Conservation (phyloP, 1,140 invertebrate genomes). For the Thaumetopoea pityocampa region DNA sequence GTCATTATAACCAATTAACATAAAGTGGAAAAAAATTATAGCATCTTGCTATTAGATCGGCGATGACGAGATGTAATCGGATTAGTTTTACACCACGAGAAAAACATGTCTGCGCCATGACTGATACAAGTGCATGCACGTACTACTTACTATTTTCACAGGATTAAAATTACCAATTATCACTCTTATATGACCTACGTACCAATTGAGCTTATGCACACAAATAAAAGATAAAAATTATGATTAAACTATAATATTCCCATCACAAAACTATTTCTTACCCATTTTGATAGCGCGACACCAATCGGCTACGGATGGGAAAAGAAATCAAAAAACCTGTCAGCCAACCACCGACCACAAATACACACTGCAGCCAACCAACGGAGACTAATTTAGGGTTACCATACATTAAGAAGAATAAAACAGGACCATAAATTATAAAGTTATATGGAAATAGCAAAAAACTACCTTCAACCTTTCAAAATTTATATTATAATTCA, state of each 20-base stretch:
- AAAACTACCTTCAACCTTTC: no score
- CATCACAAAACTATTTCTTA: constrained; percentile 64
- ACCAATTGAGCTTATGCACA: constrained; percentile 40
- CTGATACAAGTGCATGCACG: constrained; percentile 60
- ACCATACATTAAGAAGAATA: constrained; percentile 22
- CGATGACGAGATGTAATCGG: constrained; percentile 49
- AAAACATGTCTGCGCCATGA: constrained; percentile 74
- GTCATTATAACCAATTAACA: constrained; percentile 22
- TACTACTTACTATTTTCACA: constrained; percentile 28
- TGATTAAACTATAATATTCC: constrained; percentile 42
- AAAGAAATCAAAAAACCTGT: constrained; percentile 59
- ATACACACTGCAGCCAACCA: constrained; percentile 47
- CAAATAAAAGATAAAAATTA: constrained; percentile 32
- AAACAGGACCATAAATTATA: no score
- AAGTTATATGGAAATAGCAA: no score
- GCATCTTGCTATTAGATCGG: constrained; percentile 39
- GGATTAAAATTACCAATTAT: constrained; percentile 21
- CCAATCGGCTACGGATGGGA: constrained; percentile 72
- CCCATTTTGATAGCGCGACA: constrained; percentile 73
- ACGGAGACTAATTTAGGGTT: constrained; percentile 32
- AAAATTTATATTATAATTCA: no score
- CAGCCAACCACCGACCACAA: constrained; percentile 53
- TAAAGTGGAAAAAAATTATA: constrained; percentile 35
- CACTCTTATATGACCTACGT: constrained; percentile 37
- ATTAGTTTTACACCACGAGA: constrained; percentile 71